These are phyloP conservation scores for Cephalophus harveyi DNA, from an alignment of 2,113 vertebrate genomes.

Conservation along the genomic window DNA sequence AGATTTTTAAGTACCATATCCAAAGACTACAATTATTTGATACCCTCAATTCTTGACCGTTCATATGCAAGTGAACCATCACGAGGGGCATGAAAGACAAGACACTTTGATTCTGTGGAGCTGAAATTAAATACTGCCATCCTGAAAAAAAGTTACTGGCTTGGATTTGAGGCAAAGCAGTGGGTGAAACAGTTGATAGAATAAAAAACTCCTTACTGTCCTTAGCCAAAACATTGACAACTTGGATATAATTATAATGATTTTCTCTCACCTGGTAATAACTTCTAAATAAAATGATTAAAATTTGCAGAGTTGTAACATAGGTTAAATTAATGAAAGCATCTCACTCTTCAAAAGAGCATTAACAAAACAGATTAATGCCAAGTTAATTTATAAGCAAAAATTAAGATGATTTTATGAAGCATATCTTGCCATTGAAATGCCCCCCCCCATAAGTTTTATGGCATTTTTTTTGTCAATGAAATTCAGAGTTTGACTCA, in stretches of 20 bases:
- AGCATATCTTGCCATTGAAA: neutral
- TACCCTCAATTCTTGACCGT: neutral
- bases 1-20: neutral
- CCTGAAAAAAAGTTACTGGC: neutral
- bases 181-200: neutral
- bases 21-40: neutral
- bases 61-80: neutral
- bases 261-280: neutral
- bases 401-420: neutral
- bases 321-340: neutral
- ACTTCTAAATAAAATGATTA: neutral
- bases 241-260: neutral
- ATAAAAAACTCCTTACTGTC: neutral
- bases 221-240: neutral
- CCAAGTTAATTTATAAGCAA: neutral
- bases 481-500: neutral
- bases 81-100: neutral
- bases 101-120: neutral
- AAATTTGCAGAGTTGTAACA: neutral
- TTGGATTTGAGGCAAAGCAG: neutral
- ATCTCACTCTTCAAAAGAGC: neutral
- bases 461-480: neutral
- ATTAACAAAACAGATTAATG: neutral
- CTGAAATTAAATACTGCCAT: neutral
- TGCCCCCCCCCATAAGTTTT: neutral